Base-by-base conservation (phyloP, 2,888 invertebrate genomes). In the Hololepta plana region DNA sequence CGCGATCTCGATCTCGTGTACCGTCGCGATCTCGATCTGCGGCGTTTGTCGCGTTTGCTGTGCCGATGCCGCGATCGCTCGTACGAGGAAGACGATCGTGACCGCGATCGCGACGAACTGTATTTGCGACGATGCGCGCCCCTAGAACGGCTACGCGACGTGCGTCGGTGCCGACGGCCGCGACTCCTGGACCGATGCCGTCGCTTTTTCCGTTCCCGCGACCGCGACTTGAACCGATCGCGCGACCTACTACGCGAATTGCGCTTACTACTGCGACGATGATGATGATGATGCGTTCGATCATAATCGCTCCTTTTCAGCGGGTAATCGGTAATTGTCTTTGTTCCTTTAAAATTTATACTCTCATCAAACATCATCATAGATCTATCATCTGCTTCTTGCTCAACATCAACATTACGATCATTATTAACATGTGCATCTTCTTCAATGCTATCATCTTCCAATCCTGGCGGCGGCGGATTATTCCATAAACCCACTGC, bases 391-490 rank as follows among this genome's bases (percentile, higher is more conserved):
- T n/a, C n/a, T n/a, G n/a, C 16, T 9, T 25, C 8, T 15, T 7
- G 12, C 5, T 2, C 6, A 15, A 6, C 10, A 25, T 29, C 21
- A 28, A 17, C 22, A 19, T 15, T 22, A 13, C 25, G 17, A 14
- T 15, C 16, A 15, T 21, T 21, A 23, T 15, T 20, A 29, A 23
- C 15, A 16, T 14, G 15, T 13, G 21, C 17, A n/a, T n/a, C n/a
- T n/a, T n/a, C n/a, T n/a, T n/a, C n/a, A n/a, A n/a, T n/a, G n/a
- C n/a, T n/a, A 30, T 49, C 45, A 27, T 40, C 41, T 31, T 52
- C 53, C 16, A 50, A 50, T 27, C 55, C 53, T 17, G 55, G 55
- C 29, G 56, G 55, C 30, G 55, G 54, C 27, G 54, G 55, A 38
- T 47, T 49, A 42, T 49, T 44, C 49, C 48, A 47, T 32, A 44